Base-by-base conservation (phyloP, 2,888 invertebrate species). In the Microctonus aethiopoides region DNA sequence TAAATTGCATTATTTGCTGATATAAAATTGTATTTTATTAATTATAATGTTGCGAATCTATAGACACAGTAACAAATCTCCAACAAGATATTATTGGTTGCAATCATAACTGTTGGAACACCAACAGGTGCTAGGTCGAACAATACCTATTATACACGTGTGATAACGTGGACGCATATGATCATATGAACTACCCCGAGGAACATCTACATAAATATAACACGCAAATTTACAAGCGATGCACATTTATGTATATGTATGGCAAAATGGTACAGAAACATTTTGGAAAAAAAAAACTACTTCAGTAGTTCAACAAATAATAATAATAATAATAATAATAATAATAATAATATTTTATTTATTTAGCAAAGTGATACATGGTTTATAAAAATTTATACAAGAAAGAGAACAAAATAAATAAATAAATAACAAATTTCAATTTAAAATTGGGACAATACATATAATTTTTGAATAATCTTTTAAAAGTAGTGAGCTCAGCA, bases 11-110 rank as follows among this genome's bases (percentile, higher is more conserved):
- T n/a, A n/a, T 39, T n/a, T 4, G 13, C 39, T 6, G 13, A 2
- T 4, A 39, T 39, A n/a, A 13, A 39, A n/a, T n/a, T 11, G n/a
- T 39, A 11, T 39, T 39, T 9, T n/a, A 39, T 39, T 39, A n/a
- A 39, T 39, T 39, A n/a, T 39, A 5, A 13, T 39, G n/a, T 39
- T 11, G n/a, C 39, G 13, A 39, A 39, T 39, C 2, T n/a, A 2
- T n/a, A n/a, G 13, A 5, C 80, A 79, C 80, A 80, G 79, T 80
- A 83, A 82, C 81, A 81, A 77, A 77, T 70, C 77, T 68, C 26
- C 56, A 46, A 61, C 46, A 66, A 54, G 51, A 46, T 46, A 56
- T 61, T 13, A n/a, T 39, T n/a, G 39, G 13, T n/a, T 39, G 6
- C 16, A 46, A 46, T 46, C 46, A 46, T 46, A 16, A 46, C n/a